Evolutionary conservation across 1,140 invertebrate genomes (phyloP).

Genomic region (Drosophila lowei): DNA sequence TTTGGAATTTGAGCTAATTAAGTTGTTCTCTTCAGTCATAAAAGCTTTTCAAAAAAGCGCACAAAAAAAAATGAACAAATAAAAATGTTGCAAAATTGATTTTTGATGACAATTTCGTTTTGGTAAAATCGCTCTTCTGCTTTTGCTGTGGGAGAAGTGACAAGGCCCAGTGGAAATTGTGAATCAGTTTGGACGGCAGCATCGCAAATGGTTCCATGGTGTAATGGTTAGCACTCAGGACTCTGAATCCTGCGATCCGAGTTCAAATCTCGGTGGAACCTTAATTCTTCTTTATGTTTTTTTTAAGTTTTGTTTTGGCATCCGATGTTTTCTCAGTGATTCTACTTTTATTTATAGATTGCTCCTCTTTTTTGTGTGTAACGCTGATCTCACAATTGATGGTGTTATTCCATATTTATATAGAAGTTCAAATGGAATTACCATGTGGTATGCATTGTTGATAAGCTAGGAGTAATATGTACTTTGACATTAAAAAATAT

Average conservation of each 20-base stretch:
- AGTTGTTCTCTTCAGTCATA: conserved; percentile 38
- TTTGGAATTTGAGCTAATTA: conserved; percentile 54
- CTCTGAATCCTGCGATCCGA: conserved; percentile 95
- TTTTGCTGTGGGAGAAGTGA: background rate
- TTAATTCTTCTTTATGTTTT: conserved; percentile 44
- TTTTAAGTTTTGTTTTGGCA: background rate
- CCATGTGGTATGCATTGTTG: background rate
- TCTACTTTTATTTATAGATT: conserved; percentile 4
- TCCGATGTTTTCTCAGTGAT: background rate
- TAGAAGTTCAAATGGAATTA: too few relatives aligned
- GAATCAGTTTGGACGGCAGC: background rate
- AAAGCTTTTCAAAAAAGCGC: conserved; percentile 56
- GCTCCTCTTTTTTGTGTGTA: too few relatives aligned
- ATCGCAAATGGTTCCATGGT: conserved; percentile 86
- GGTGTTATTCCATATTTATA: too few relatives aligned
- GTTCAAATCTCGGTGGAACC: conserved; percentile 93
- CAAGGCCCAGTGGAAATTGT: background rate
- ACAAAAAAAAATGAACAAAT: conserved; percentile 56
- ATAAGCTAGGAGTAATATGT: too few relatives aligned
- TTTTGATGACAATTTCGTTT: conserved; percentile 1
- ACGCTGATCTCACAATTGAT: too few relatives aligned
- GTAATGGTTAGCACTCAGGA: conserved; percentile 96
- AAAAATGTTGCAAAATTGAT: conserved; percentile 36
- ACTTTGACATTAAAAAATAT: too few relatives aligned
- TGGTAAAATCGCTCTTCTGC: background rate